Evolutionary conservation across 2,113 vertebrate species (phyloP), one percentile per base, ranked within the genome.

Genomic region (Saccopteryx leptura): DNA sequence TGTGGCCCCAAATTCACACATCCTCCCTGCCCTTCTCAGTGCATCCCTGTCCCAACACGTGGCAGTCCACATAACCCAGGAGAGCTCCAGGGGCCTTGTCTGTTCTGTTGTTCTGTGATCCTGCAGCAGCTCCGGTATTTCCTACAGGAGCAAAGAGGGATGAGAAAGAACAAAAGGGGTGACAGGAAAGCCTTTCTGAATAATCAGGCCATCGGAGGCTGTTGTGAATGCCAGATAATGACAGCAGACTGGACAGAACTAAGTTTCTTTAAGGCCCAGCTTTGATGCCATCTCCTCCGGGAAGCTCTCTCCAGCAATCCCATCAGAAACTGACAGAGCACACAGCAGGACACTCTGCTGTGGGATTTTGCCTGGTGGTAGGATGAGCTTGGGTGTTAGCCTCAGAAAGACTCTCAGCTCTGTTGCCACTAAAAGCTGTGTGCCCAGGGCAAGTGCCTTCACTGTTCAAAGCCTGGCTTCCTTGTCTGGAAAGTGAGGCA

Each of bases 401-500:
- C 60, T 88, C 28, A 65, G 90, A 68, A 79, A 88, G 54, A 78
- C 6, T 56, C 23, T 69, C 33, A 86, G 33, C 24, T 81, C 50
- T 69, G 39, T 61, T 74, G 39, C 72, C 50, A n/a, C 10, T 46
- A 54, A 50, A 15, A 79, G 31, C 23, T 26, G 10, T 48, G 33
- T 80, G 69, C 18, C 65, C 26, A 18, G 33, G 21, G 7, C 68
- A 86, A 72, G n/a, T 46, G 46, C 48, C 13, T 61, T 95, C 61
- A 65, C 31, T 33, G 10, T 83, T 79, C 15, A 26, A 66, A 79
- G 65, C 50, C 84, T 39, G 21, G 63, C 75, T 92, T 72, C 48
- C 63, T 90, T 33, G 9, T 90, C 26, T 85, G 92, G 39, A 85
- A 76, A 95, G 28, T 26, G 17, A 95, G 52, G 87, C 17, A 84